Evolutionary conservation across 35 echinoderm and acorn worm genomes (phyloP).

Genomic region (Ophiothrix spiculata): DNA sequence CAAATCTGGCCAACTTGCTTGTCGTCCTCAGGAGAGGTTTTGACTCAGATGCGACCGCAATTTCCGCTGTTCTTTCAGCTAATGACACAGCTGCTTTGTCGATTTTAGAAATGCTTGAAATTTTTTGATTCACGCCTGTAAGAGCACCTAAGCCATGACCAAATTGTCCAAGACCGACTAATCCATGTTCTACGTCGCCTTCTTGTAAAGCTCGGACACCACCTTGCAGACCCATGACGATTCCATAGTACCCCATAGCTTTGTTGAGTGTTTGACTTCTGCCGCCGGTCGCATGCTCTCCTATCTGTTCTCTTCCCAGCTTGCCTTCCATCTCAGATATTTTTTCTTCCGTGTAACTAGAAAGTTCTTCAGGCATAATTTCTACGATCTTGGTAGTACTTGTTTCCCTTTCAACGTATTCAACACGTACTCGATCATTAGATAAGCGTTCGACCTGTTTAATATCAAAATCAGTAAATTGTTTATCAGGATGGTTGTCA

Average conservation of each 20-base stretch:
- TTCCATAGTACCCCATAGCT: slow-evolving; percentile 6
- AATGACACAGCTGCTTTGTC: neutral
- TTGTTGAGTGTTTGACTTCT: neutral
- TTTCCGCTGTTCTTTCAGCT: neutral
- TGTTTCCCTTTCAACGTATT: no score
- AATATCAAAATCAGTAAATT: no score
- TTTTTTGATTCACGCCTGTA: neutral
- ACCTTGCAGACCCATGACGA: slow-evolving; percentile 13
- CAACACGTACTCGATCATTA: no score
- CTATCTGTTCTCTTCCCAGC: no score
- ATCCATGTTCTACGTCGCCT: slow-evolving; percentile 1
- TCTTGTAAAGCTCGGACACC: neutral
- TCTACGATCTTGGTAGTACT: no score
- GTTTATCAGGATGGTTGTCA: no score
- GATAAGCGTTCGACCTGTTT: no score
- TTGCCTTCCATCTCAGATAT: no score
- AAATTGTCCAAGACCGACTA: slow-evolving; percentile 16
- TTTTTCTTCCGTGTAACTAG: no score
- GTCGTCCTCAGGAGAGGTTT: neutral
- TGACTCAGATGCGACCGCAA: neutral
- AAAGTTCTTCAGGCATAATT: no score
- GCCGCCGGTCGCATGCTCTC: no score
- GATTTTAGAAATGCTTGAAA: neutral
- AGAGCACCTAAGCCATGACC: neutral
- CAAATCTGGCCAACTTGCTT: slow-evolving; percentile 4